phyloP scores from a whole-genome alignment of 2,797 vertebrate species.

The Chrysolophus pictus region DNA sequence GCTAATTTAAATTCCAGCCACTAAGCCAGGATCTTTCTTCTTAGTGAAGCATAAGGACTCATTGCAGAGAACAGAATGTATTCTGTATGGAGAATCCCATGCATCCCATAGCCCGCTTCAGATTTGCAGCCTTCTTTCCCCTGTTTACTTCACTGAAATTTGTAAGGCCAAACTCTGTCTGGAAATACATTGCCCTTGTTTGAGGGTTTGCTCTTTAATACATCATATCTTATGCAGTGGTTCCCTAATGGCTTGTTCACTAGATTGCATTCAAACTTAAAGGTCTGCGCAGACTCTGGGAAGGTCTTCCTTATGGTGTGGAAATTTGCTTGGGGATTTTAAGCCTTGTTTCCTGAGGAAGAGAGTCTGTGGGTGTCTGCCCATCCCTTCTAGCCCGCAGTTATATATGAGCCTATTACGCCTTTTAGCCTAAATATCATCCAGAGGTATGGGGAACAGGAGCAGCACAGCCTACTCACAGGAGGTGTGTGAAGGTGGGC shows the following conservation, averaged over 20 bases:
- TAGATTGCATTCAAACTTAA: background rate
- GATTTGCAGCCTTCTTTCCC: background rate
- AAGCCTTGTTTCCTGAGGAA: background rate
- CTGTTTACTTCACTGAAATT: background rate
- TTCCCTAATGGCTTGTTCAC: slow-evolving; percentile 17
- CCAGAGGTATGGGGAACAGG: background rate
- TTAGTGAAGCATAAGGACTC: background rate
- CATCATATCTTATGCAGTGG: slow-evolving; percentile 32
- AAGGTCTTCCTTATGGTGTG: background rate
- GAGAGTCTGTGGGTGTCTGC: background rate
- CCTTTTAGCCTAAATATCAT: background rate
- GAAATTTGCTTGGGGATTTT: slow-evolving; percentile 55
- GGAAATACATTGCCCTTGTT: background rate
- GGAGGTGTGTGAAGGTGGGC: background rate
- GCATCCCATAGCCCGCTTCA: background rate
- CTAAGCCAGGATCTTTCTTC: background rate
- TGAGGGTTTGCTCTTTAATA: slow-evolving; percentile 26
- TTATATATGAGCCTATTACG: background rate
- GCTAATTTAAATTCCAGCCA: slow-evolving; percentile 50
- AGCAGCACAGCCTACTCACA: background rate
- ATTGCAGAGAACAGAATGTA: background rate
- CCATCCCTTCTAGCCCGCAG: background rate
- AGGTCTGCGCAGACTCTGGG: slow-evolving; percentile 20
- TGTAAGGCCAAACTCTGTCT: background rate
- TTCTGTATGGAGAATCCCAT: background rate